Conservation (phyloP, 2,797 vertebrate species). For the Chelon auratus region DNA sequence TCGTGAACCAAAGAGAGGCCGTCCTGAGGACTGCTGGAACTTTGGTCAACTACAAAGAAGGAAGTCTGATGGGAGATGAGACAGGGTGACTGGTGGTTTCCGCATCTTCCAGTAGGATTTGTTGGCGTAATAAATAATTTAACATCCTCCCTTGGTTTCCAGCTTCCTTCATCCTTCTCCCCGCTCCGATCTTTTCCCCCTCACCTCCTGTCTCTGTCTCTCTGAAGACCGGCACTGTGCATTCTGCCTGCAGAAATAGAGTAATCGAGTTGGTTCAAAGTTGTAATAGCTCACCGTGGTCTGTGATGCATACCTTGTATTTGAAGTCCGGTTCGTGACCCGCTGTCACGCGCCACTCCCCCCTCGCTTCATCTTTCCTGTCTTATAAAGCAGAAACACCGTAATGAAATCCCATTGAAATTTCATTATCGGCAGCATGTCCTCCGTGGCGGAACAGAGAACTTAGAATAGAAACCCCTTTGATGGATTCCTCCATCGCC, state of each 20-base stretch:
- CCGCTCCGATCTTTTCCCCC: not conserved
- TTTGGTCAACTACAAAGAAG: not conserved
- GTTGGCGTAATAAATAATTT: constrained; percentile 50
- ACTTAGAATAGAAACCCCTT: constrained; percentile 7
- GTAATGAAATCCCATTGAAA: constrained; percentile 29
- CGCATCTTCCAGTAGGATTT: constrained; percentile 24
- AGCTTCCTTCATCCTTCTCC: constrained; percentile 12
- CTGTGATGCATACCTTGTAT: constrained; percentile 21
- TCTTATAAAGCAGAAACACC: constrained; percentile 33
- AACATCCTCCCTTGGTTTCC: constrained; percentile 25
- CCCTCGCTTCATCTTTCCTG: constrained; percentile 13
- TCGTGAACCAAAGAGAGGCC: constrained; percentile 20
- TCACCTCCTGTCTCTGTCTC: constrained; percentile 19
- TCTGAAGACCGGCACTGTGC: constrained; percentile 32
- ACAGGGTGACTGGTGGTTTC: constrained; percentile 6
- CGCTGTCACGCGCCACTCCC: constrained; percentile 19
- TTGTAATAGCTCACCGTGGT: constrained; percentile 27
- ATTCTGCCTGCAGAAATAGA: constrained; percentile 33
- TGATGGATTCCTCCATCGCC: constrained; percentile 14
- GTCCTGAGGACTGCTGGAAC: constrained; percentile 2
- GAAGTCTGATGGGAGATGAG: constrained; percentile 1
- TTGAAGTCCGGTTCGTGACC: constrained; percentile 27
- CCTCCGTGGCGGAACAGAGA: constrained; percentile 16
- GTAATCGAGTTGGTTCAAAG: constrained; percentile 53
- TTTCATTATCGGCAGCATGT: constrained; percentile 19